Conservation (phyloP, 2,113 vertebrate species). For the Lampris megalopsis region DNA sequence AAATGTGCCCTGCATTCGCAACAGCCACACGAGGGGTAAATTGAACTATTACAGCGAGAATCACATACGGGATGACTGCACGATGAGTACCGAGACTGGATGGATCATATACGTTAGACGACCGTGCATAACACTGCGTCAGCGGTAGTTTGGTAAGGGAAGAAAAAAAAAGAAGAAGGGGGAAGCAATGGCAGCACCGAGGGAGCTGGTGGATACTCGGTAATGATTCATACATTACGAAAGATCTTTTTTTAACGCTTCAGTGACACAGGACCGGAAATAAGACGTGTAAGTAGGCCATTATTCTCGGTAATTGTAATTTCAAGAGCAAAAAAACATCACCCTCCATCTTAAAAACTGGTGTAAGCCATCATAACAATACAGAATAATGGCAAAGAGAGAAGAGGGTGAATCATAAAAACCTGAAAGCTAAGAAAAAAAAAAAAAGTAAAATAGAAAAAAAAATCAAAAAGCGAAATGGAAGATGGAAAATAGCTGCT, state of each 20-base stretch:
- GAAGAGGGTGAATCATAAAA: background rate
- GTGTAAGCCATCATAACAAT: background rate
- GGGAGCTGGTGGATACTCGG: background rate
- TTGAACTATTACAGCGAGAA: constrained; percentile 1
- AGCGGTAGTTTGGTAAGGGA: background rate
- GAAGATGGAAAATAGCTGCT: constrained; percentile 27
- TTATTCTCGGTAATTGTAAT: background rate
- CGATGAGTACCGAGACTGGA: background rate
- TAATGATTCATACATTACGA: background rate
- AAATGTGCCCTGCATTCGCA: constrained; percentile 7
- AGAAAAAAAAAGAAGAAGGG: background rate
- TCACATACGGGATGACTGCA: constrained; percentile 7
- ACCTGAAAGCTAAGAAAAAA: constrained; percentile 6
- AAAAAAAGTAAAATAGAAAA: constrained; percentile 17
- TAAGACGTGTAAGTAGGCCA: too few relatives aligned
- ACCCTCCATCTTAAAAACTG: background rate
- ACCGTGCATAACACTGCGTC: background rate
- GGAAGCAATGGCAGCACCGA: background rate
- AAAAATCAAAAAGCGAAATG: constrained; percentile 6
- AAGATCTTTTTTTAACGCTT: background rate
- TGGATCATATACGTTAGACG: background rate
- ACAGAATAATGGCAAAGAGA: background rate
- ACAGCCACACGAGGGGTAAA: background rate
- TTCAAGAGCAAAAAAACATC: background rate
- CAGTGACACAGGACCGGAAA: too few relatives aligned